Conservation (phyloP, 35 echinoderm and acorn worm genomes). For the Lytechinus pictus region DNA sequence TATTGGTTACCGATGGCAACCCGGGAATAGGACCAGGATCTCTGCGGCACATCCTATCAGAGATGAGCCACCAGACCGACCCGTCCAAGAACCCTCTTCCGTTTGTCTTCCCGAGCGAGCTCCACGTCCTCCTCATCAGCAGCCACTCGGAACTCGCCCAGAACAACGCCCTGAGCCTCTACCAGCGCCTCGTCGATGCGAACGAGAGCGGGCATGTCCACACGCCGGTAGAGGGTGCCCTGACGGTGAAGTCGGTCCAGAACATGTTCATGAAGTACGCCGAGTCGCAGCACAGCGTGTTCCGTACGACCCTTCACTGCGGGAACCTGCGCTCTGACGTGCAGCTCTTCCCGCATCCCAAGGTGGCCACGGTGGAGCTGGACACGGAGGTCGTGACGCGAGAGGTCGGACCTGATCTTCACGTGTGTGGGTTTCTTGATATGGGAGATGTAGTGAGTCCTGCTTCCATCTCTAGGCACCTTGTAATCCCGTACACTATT, state of each 20-base stretch:
- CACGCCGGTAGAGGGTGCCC: conserved; percentile 51
- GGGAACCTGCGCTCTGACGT: conserved; percentile 87
- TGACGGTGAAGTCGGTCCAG: conserved; percentile 66
- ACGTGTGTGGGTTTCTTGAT: conserved; percentile 92
- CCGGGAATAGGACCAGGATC: conserved; percentile 86
- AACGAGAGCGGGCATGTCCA: conserved; percentile 76
- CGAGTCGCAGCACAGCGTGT: conserved; percentile 60
- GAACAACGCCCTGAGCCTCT: conserved; percentile 48
- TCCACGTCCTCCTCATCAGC: conserved; percentile 75
- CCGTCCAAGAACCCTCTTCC: conserved; percentile 65
- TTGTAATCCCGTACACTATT: conserved; percentile 64
- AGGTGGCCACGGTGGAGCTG: conserved; percentile 32
- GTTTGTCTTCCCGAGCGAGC: conserved; percentile 72
- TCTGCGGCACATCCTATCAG: conserved; percentile 60
- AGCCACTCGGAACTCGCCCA: conserved; percentile 72
- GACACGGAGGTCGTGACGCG: conserved; percentile 61
- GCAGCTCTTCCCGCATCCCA: conserved; percentile 81
- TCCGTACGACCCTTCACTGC: conserved; percentile 68
- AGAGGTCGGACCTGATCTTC: conserved; percentile 65
- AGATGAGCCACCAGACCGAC: conserved; percentile 33
- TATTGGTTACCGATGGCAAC: conserved; percentile 90
- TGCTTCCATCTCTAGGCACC: conserved; percentile 82
- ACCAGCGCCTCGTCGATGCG: conserved; percentile 75
- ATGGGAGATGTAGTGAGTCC: conserved; percentile 84
- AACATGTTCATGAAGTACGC: conserved; percentile 64